These are phyloP conservation scores for Eristalinus sepulchralis DNA, from an alignment of 2,888 invertebrate genomes.

Conservation along the genomic window DNA sequence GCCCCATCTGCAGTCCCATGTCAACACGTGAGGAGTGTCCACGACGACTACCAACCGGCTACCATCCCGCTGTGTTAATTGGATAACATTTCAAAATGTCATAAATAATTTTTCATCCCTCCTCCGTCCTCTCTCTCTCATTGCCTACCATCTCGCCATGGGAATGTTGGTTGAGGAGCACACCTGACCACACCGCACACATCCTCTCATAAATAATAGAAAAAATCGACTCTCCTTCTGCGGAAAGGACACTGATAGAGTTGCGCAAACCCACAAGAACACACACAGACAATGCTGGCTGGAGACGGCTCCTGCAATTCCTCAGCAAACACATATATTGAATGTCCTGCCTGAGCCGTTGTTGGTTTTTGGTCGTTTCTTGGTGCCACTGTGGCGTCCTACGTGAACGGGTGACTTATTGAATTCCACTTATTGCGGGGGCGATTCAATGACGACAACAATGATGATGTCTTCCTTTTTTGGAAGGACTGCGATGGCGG, in stretches of 20 bases:
- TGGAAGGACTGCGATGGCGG: not conserved
- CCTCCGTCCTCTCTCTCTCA: not conserved
- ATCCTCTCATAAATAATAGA: constrained; percentile 64
- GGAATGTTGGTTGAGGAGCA: constrained; percentile 9
- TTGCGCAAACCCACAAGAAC: constrained; percentile 30
- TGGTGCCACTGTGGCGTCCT: not conserved
- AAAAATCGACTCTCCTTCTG: not conserved
- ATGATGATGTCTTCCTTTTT: constrained; percentile 33
- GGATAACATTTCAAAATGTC: constrained; percentile 62
- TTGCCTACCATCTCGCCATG: not conserved
- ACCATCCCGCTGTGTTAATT: constrained; percentile 67
- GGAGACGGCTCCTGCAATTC: not conserved
- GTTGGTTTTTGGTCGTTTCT: constrained; percentile 17
- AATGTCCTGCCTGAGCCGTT: constrained; percentile 30
- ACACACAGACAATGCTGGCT: constrained; percentile 4
- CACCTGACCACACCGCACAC: constrained; percentile 48
- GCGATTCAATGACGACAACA: constrained; percentile 1
- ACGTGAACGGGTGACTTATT: constrained; percentile 20
- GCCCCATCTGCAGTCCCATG: constrained; percentile 42
- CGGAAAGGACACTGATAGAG: constrained; percentile 52
- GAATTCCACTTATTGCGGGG: constrained; percentile 3
- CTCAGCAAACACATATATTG: constrained; percentile 37
- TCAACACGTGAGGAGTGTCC: constrained; percentile 21
- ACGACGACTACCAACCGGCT: constrained; percentile 41
- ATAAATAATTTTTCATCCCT: constrained; percentile 62